Evolutionary conservation across 2,113 vertebrate genomes (phyloP).

Genomic region (Nibea albiflora): DNA sequence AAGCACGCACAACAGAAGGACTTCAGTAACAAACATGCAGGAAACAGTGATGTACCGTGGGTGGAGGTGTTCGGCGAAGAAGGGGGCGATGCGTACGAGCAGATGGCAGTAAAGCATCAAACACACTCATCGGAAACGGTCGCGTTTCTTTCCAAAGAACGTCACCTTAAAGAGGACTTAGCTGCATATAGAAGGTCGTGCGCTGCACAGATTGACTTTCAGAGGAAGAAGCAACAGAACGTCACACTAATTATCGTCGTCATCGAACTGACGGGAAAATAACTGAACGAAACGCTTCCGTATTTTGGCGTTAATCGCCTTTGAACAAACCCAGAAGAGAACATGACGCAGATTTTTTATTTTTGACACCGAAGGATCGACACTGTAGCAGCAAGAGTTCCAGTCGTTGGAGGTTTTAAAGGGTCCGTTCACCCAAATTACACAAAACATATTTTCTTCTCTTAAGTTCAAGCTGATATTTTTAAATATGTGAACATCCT

Average conservation of each 20-base stretch:
- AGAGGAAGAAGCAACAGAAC: conserved; percentile 10
- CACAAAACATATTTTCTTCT: background rate
- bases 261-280: background rate
- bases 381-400: conserved; percentile 39
- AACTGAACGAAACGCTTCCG: background rate
- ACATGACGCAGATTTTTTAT: background rate
- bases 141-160: conserved; percentile 22
- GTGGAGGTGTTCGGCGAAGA: conserved; percentile 1
- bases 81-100: background rate
- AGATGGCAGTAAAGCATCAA: conserved; percentile 37
- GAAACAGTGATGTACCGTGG: conserved; percentile 24
- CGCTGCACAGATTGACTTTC: background rate
- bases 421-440: conserved; percentile 44
- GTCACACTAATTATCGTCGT: background rate
- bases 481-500: background rate
- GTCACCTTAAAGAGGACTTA: background rate
- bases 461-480: background rate
- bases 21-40: conserved; percentile 80
- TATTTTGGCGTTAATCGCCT: background rate
- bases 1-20: conserved; percentile 63
- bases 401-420: conserved; percentile 33
- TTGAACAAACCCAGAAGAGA: conserved; percentile 5
- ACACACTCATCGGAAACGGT: conserved; percentile 18
- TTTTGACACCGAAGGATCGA: conserved; percentile 8
- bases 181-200: conserved; percentile 5